Evolutionary conservation across 30 jellyfish, hydroid and myxozoan species (phyloP).

Genomic region (Chrysaora quinquecirrha): DNA sequence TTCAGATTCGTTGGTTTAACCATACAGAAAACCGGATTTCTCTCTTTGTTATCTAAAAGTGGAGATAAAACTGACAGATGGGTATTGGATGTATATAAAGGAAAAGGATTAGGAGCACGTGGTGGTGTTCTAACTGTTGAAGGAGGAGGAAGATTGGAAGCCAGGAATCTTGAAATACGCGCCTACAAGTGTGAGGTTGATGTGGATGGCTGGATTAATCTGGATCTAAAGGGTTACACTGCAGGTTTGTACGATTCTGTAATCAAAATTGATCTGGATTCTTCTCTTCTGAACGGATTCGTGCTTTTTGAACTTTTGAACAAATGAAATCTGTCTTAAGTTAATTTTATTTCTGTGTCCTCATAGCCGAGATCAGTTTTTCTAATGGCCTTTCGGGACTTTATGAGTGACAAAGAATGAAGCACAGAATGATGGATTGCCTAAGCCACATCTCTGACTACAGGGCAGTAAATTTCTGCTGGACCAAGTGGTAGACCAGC

Average conservation of each 20-base stretch:
- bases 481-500: no score
- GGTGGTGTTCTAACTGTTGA: conserved; percentile 64
- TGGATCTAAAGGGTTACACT: conserved; percentile 52
- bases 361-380: no score
- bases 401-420: no score
- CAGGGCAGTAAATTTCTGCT: no score
- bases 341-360: no score
- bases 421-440: no score
- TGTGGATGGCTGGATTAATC: conserved; percentile 72
- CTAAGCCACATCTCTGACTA: no score
- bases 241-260: conserved; percentile 32
- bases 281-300: no score
- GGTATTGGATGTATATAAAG: conserved; percentile 51
- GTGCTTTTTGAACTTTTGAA: no score
- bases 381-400: no score
- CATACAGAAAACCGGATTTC: conserved; percentile 59
- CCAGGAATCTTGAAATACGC: conserved; percentile 32
- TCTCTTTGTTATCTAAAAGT: conserved; percentile 9
- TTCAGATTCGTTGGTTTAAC: conserved; percentile 66
- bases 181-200: conserved; percentile 56
- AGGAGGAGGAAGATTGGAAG: conserved; percentile 63
- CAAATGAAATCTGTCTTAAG: no score
- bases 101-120: conserved; percentile 45
- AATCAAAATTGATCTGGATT: not conserved
- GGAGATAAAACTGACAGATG: conserved; percentile 42